phyloP scores from a whole-genome alignment of 53 echinoderm and acorn worm species.

The Pentamera pediparva region DNA sequence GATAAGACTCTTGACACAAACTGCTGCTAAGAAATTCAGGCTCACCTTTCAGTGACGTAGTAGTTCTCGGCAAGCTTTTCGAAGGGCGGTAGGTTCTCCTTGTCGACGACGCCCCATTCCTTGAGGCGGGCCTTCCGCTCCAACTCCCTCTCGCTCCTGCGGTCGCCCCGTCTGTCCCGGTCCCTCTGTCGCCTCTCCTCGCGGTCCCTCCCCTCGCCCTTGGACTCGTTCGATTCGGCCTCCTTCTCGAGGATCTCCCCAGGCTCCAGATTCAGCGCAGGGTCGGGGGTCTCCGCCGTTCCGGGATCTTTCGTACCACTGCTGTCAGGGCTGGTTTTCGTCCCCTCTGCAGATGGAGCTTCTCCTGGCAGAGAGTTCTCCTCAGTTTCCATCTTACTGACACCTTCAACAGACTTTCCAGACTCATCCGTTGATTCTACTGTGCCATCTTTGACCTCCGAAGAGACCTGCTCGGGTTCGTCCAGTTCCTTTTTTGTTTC shows the following conservation, averaged over 20 bases:
- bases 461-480: not conserved
- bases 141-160: slow-evolving; percentile 32
- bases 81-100: slow-evolving; percentile 55
- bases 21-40: not conserved
- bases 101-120: slow-evolving; percentile 71
- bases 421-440: not conserved
- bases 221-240: not conserved
- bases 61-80: slow-evolving; percentile 69
- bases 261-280: not conserved
- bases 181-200: slow-evolving; percentile 12
- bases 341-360: no score
- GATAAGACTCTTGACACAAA: not conserved
- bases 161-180: slow-evolving; percentile 35
- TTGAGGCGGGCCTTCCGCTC: slow-evolving; percentile 29
- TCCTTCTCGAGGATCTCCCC: slow-evolving; percentile 18
- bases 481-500: not conserved
- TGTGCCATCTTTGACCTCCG: not conserved
- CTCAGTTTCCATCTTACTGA: not conserved
- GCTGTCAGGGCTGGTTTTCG: not conserved
- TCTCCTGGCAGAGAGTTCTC: no score
- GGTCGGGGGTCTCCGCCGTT: not conserved
- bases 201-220: slow-evolving; percentile 15
- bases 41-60: slow-evolving; percentile 91
- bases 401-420: not conserved
- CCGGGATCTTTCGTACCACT: not conserved